These are phyloP conservation scores for Lucinisca nassula DNA, from an alignment of 2,888 invertebrate species.

Conservation along the genomic window DNA sequence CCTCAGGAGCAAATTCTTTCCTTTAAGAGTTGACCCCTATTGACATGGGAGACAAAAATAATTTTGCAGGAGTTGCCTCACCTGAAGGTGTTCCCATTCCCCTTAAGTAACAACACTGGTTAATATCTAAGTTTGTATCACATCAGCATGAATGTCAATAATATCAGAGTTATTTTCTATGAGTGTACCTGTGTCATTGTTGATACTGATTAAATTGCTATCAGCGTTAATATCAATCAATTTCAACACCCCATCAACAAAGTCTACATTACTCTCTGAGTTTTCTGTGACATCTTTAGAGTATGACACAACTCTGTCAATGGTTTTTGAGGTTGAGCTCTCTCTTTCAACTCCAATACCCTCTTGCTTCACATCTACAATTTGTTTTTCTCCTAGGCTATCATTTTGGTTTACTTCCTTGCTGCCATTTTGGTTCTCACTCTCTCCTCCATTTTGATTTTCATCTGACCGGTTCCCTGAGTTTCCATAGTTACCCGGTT, in stretches of 20 bases:
- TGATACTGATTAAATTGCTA: neutral
- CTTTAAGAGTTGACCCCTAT: no score
- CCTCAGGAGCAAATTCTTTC: no score
- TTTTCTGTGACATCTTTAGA: neutral
- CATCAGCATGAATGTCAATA: neutral
- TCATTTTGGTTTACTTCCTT: neutral
- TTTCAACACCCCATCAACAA: neutral
- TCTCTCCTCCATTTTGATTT: neutral
- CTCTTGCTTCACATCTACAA: neutral
- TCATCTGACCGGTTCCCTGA: neutral
- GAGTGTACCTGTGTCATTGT: neutral
- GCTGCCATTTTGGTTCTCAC: neutral
- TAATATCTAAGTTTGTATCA: neutral
- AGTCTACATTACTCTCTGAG: neutral
- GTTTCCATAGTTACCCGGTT: conserved; percentile 50
- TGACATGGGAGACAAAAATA: no score
- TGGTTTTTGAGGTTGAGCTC: neutral
- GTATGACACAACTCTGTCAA: neutral
- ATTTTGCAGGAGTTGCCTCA: no score
- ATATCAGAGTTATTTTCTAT: neutral
- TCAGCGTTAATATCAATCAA: neutral
- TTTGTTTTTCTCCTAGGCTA: neutral
- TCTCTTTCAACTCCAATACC: neutral
- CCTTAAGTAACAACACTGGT: no score
- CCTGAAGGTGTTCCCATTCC: no score